Evolutionary conservation across 2,113 vertebrate species (phyloP).

Genomic region (Halcyon senegalensis): DNA sequence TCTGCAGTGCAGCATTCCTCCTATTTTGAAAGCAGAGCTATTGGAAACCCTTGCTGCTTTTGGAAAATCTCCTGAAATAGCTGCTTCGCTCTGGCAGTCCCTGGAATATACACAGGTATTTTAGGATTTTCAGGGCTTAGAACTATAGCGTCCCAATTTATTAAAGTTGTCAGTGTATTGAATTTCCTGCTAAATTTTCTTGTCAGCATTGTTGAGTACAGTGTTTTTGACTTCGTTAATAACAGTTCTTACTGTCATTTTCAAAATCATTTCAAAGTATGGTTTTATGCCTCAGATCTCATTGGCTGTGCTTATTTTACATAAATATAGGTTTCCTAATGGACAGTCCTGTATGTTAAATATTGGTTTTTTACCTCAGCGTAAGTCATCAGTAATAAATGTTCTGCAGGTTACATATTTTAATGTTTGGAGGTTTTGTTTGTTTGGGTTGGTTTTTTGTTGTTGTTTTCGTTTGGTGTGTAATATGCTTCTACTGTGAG

Average conservation of each 20-base stretch:
- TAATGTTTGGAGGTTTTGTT: background rate
- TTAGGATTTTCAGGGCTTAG: background rate
- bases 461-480: background rate
- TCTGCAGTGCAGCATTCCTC: slow-evolving; percentile 93
- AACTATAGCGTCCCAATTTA: background rate
- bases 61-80: slow-evolving; percentile 94
- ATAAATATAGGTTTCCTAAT: background rate
- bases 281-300: background rate
- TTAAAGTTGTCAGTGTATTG: background rate
- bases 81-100: slow-evolving; percentile 96
- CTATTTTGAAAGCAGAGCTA: slow-evolving; percentile 90
- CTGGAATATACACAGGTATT: slow-evolving; percentile 95
- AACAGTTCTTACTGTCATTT: background rate
- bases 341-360: background rate
- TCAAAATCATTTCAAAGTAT: background rate
- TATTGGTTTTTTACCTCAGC: background rate
- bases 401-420: background rate
- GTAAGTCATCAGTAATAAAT: background rate
- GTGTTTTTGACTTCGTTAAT: background rate
- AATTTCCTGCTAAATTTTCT: background rate
- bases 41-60: slow-evolving; percentile 90
- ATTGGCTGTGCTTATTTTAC: background rate
- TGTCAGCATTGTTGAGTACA: background rate
- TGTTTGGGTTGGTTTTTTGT: too few relatives aligned
- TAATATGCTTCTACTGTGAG: background rate